Conservation (phyloP, 2,888 invertebrate species). For the Trilocha varians region DNA sequence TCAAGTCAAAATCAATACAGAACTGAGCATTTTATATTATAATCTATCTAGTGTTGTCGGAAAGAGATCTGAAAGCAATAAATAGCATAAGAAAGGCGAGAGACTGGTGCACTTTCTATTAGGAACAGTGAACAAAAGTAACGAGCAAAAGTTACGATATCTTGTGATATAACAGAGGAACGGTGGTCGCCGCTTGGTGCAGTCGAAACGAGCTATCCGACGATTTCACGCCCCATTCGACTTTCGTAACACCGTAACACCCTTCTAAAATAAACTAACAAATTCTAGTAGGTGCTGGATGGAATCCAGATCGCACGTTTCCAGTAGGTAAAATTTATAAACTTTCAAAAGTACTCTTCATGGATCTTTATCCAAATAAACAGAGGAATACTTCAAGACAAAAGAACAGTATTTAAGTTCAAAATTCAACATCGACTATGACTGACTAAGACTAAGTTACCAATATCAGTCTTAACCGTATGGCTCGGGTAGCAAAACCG, state of each 20-base stretch:
- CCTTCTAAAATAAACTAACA: constrained; percentile 26
- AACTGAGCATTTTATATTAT: not conserved
- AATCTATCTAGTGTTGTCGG: constrained; percentile 11
- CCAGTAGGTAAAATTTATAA: too few relatives aligned
- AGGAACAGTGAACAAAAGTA: constrained; percentile 47
- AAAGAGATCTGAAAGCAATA: constrained; percentile 29
- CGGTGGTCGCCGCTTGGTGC: constrained; percentile 25
- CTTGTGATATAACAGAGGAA: constrained; percentile 54
- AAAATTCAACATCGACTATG: too few relatives aligned
- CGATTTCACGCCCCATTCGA: constrained; percentile 42
- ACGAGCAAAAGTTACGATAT: constrained; percentile 61
- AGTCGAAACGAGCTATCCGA: constrained; percentile 23
- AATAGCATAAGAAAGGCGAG: constrained; percentile 56
- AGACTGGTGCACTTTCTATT: constrained; percentile 60
- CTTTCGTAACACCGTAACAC: constrained; percentile 42
- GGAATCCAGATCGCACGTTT: too few relatives aligned
- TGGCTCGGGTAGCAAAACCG: too few relatives aligned
- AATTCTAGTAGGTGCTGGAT: too few relatives aligned
- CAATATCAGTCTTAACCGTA: too few relatives aligned
- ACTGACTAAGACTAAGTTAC: too few relatives aligned
- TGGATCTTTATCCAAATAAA: too few relatives aligned
- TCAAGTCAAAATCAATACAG: not conserved
- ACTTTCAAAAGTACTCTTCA: too few relatives aligned
- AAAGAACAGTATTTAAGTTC: too few relatives aligned
- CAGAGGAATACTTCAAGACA: too few relatives aligned